Evolutionary conservation across 2,113 vertebrate genomes (phyloP).

Genomic region (Saguinus imperator): DNA sequence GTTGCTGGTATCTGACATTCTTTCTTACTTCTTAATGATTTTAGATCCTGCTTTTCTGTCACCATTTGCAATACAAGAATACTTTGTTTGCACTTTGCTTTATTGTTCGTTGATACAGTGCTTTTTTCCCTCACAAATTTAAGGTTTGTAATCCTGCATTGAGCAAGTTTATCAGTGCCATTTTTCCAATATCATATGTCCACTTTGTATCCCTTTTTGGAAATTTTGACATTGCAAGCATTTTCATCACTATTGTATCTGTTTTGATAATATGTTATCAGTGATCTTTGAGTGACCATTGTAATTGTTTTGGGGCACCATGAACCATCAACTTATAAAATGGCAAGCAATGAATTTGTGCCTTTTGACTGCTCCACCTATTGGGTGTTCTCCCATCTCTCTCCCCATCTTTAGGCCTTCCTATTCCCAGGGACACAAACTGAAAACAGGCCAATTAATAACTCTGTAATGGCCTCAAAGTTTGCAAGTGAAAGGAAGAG

Average conservation of each 20-base stretch:
- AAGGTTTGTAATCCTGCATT: not conserved
- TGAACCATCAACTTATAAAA: not conserved
- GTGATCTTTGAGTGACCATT: not conserved
- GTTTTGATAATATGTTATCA: not conserved
- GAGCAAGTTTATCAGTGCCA: not conserved
- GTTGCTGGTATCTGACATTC: not conserved
- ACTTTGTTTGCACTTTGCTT: not conserved
- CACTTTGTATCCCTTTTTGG: not conserved
- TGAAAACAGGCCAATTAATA: not conserved
- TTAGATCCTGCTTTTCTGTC: not conserved
- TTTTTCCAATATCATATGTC: not conserved
- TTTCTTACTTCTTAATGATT: not conserved
- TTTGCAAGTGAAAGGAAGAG: not conserved
- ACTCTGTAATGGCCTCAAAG: not conserved
- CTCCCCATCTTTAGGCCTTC: not conserved
- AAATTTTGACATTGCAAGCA: not conserved
- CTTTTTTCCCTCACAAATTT: not conserved
- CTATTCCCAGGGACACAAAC: not conserved
- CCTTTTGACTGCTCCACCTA: not conserved
- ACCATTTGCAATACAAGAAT: not conserved
- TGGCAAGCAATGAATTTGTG: not conserved
- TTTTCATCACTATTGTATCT: not conserved
- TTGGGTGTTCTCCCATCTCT: not conserved
- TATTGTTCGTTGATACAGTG: not conserved
- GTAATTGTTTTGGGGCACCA: not conserved